A percentile compares a stretch with the other conserved stretches of the same genome.
Conservation (phyloP, 2,113 vertebrate species). For the Strix aluco region DNA sequence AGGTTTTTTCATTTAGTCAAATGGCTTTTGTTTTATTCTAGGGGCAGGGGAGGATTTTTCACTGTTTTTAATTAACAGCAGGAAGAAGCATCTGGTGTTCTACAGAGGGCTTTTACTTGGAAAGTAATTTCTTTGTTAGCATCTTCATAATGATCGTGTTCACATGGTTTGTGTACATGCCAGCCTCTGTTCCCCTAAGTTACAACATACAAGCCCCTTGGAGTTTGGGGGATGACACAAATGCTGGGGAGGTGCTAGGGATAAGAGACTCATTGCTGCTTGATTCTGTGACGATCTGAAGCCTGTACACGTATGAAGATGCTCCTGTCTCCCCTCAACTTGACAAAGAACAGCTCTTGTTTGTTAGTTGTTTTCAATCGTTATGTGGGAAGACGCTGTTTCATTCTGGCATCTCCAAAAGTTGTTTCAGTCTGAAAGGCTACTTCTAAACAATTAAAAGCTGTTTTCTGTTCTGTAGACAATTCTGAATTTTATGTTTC, state of each 20-base stretch:
- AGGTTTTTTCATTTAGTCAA: not conserved
- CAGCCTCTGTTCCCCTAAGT: not conserved
- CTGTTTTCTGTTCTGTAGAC: not conserved
- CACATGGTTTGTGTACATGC: not conserved
- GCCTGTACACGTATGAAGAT: accelerated
- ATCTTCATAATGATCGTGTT: not conserved
- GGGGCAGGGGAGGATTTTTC: not conserved
- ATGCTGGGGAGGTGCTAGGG: not conserved
- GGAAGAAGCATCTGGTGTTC: not conserved
- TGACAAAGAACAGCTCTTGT: not conserved
- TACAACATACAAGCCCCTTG: not conserved
- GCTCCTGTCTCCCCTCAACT: not conserved
- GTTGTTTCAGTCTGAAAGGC: not conserved
- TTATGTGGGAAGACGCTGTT: not conserved
- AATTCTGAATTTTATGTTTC: not conserved
- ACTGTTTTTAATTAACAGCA: not conserved
- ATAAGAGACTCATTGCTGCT: not conserved
- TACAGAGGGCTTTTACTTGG: not conserved
- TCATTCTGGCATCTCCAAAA: not conserved
- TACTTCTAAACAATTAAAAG: not conserved
- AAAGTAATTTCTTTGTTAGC: not conserved
- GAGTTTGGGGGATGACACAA: not conserved
- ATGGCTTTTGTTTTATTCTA: not conserved
- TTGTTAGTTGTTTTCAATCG: not conserved
- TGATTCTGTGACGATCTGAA: not conserved